A percentile compares a stretch with the other conserved stretches of the same genome.
Evolutionary conservation across 2,888 invertebrate genomes (phyloP).

Genomic region (Strigamia maritima): DNA sequence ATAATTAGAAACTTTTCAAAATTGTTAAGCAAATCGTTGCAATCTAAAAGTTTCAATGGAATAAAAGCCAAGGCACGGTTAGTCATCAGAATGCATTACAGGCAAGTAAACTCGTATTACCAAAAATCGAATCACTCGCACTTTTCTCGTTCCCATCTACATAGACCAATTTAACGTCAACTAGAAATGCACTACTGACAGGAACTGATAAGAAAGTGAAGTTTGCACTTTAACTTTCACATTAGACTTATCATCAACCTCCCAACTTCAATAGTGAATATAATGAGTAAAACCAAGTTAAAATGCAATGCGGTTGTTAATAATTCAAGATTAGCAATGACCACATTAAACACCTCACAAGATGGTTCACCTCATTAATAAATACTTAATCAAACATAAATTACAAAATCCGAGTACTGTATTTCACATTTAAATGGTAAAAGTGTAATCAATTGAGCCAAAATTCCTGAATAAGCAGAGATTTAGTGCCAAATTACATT

Average conservation of each 20-base stretch:
- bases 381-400: background rate
- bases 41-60: too few species aligned
- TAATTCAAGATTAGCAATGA: background rate
- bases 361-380: background rate
- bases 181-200: conserved; percentile 19
- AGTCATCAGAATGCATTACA: background rate
- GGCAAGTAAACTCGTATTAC: background rate
- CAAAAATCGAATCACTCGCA: background rate
- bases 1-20: too few species aligned
- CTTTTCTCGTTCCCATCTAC: background rate
- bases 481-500: too few species aligned
- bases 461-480: too few species aligned
- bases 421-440: too few species aligned
- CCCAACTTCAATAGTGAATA: background rate
- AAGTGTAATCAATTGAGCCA: too few species aligned
- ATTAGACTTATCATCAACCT: background rate
- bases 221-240: conserved; percentile 27
- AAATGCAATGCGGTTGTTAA: background rate
- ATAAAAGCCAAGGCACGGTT: background rate
- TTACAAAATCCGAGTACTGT: too few species aligned
- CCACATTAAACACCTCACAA: background rate
- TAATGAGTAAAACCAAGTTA: background rate
- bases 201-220: conserved; percentile 22
- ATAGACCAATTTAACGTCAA: background rate
- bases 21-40: too few species aligned